phyloP scores from a whole-genome alignment of 2,888 invertebrate species.

The Habrosyne pyritoides region DNA sequence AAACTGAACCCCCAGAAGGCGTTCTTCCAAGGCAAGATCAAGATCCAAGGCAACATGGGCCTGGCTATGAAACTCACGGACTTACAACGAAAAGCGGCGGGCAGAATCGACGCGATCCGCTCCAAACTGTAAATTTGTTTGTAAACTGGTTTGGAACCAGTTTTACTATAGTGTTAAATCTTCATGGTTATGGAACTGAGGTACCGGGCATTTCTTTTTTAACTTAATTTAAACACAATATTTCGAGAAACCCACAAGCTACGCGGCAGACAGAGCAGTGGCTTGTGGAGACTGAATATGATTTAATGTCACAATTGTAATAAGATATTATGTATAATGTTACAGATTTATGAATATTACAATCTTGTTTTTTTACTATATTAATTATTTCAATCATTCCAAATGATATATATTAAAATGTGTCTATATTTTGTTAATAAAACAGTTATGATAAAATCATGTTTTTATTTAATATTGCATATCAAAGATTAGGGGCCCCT shows the following conservation, averaged over 20 bases:
- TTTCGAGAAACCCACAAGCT: not conserved
- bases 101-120: conserved; percentile 88
- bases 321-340: conserved; percentile 23
- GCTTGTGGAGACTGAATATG: not conserved
- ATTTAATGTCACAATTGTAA: conserved; percentile 1
- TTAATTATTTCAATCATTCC: conserved; percentile 59
- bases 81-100: conserved; percentile 89
- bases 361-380: conserved; percentile 24
- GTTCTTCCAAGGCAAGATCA: conserved; percentile 97
- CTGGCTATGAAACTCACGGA: conserved; percentile 97
- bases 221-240: conserved; percentile 24
- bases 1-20: conserved; percentile 98
- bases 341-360: conserved; percentile 21
- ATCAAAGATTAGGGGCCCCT: not conserved
- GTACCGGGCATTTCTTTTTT: conserved; percentile 52
- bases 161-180: conserved; percentile 34
- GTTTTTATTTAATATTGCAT: conserved; percentile 39
- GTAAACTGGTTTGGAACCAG: conserved; percentile 24
- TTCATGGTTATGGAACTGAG: conserved; percentile 54
- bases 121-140: conserved; percentile 87
- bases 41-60: conserved; percentile 98
- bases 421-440: conserved; percentile 30
- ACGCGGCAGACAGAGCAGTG: not conserved
- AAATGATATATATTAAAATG: conserved; percentile 47
- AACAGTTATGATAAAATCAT: not conserved